Evolutionary conservation across 2,888 invertebrate genomes (phyloP).

Genomic region (Dryomyza anilis): DNA sequence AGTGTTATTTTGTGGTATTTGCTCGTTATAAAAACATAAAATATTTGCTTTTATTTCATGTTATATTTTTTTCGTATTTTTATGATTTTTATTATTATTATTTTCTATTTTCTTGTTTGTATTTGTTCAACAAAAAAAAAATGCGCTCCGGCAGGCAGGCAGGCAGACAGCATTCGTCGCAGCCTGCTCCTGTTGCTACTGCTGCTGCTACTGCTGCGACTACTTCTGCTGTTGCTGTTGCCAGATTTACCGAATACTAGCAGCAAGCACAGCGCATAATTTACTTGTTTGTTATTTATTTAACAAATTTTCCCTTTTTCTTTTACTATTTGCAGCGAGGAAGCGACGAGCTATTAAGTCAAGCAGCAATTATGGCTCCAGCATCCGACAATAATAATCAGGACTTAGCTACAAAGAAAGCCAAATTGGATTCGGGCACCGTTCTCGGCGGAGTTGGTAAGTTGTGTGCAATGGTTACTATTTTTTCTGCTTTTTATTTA

Average conservation of each 20-base stretch:
- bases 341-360: conserved; percentile 96
- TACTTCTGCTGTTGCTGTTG: no score
- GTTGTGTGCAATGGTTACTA: conserved; percentile 38
- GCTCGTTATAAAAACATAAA: conserved; percentile 25
- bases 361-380: conserved; percentile 92
- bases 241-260: no score
- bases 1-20: conserved; percentile 22
- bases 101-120: conserved; percentile 47
- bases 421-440: conserved; percentile 65
- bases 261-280: no score
- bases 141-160: conserved; percentile 12
- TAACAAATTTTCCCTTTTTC: conserved; percentile 14
- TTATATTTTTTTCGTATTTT: conserved; percentile 32
- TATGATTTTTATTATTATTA: conserved; percentile 49
- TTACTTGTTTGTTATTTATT: conserved; percentile 19
- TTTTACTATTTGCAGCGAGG: conserved; percentile 76
- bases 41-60: conserved; percentile 39
- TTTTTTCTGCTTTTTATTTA: not conserved
- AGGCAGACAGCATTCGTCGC: no score
- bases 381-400: conserved; percentile 95
- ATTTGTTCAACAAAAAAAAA: conserved; percentile 25
- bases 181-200: no score
- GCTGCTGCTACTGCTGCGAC: no score
- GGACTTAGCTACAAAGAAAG: conserved; percentile 92
- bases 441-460: conserved; percentile 62